These are phyloP conservation scores for Cydia pomonella DNA, from an alignment of 1,140 invertebrate genomes.

Conservation along the genomic window DNA sequence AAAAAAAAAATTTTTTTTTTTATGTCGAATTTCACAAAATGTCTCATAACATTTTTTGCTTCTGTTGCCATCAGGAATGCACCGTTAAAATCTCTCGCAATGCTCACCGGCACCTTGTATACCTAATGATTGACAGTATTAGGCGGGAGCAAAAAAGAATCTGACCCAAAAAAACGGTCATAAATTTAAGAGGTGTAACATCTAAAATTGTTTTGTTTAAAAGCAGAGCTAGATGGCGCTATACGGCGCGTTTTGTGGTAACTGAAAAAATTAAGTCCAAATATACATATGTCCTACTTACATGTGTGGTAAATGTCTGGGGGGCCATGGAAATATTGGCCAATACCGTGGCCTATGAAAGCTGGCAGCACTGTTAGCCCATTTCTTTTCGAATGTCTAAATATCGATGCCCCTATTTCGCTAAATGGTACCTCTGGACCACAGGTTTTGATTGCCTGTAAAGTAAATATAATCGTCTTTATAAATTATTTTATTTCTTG, in stretches of 20 bases:
- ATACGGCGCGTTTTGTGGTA: neutral
- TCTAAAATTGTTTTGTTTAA: too few species aligned
- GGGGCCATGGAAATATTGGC: conserved; percentile 94
- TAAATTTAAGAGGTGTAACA: too few species aligned
- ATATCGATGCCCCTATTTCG: conserved; percentile 87
- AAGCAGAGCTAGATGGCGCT: too few species aligned
- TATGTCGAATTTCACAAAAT: too few species aligned
- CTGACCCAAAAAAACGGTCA: too few species aligned
- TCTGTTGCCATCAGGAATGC: too few species aligned
- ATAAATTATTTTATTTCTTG: neutral
- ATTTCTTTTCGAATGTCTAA: conserved; percentile 83
- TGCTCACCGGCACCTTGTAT: too few species aligned
- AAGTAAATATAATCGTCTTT: conserved; percentile 28
- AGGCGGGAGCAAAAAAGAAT: too few species aligned
- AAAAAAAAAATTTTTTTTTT: too few species aligned
- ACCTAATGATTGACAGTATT: too few species aligned
- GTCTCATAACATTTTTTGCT: too few species aligned
- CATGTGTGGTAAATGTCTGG: conserved; percentile 93
- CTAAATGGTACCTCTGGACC: conserved; percentile 87
- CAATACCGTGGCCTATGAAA: conserved; percentile 96
- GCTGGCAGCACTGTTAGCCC: conserved; percentile 87
- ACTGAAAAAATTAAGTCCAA: neutral
- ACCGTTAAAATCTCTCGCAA: too few species aligned
- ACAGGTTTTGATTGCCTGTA: conserved; percentile 88
- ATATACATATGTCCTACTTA: conserved; percentile 75